Evolutionary conservation across 2,888 invertebrate species (phyloP), one percentile per base, ranked within the genome.

Genomic region (Scaptomyza reducta): DNA sequence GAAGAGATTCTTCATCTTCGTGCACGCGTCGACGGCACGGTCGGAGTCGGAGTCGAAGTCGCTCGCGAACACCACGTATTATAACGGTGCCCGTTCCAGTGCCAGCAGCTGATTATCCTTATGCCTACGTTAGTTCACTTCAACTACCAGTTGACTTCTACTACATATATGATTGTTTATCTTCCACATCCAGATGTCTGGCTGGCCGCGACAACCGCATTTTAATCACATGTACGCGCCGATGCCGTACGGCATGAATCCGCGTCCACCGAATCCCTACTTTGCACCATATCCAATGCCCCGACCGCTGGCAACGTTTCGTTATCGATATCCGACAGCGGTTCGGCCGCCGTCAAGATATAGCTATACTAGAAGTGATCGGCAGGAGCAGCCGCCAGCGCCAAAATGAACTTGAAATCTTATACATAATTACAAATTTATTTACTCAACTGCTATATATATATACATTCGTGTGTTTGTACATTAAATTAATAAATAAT

Each of bases 371-470:
- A 63, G 71, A 38, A 64, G 49, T 38, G 44, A 49, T 11, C 58
- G 74, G 22, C 62, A 46, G 13, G 22, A 46, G 13, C 42, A 18
- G 25, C 46, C 27, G 13, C 13, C 31, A 18, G 45, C 53, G 22
- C 75, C 80, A 45, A 31, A 76, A 47, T 83, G 55, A 74, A 38
- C 29, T 44, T 14, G 0, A 49, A 49, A 22, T n/a, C 11, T 47
- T 47, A 18, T 35, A 50, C 7, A 51, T 54, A 88, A 84, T 87
- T 88, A 84, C 85, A 83, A 87, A 74, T 83, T 84, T 81, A 82
- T 79, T 75, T 79, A 73, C 74, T 80, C 81, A 80, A 80, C 78
- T 80, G 66, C 80, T 79, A 84, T 84, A 22, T 79, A 84, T 84
- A 22, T 22, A 71, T 89, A 84, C 83, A 84, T 56, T 77, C 73